These are phyloP conservation scores for Mesitornis unicolor DNA, from an alignment of 2,113 vertebrate species.

Conservation along the genomic window DNA sequence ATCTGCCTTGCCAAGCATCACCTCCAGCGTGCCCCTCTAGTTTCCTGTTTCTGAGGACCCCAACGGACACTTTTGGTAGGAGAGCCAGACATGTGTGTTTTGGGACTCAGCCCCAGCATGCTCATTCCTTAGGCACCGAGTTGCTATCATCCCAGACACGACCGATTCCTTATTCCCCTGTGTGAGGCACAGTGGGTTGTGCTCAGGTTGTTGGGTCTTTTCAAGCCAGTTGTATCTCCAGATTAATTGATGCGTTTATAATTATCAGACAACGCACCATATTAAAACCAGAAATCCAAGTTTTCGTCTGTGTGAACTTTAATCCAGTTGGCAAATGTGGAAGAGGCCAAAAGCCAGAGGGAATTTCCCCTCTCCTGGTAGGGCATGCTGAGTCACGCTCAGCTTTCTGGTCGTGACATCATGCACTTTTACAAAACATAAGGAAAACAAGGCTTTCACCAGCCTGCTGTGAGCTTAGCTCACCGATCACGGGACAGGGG, in stretches of 20 bases:
- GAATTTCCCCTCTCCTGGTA: not conserved
- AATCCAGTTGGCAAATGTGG: not conserved
- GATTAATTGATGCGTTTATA: not conserved
- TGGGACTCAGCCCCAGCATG: not conserved
- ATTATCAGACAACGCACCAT: not conserved
- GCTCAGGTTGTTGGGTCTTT: not conserved
- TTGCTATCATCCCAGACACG: not conserved
- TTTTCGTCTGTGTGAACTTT: not conserved
- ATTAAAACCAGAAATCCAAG: not conserved
- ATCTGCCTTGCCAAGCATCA: not conserved
- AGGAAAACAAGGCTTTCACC: conserved; percentile 14
- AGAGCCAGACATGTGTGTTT: not conserved
- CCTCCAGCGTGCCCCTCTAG: not conserved
- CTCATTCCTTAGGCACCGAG: not conserved
- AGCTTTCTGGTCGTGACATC: not conserved
- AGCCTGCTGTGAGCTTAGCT: not conserved
- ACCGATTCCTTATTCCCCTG: not conserved
- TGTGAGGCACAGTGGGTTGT: not conserved
- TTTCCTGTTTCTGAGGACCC: not conserved
- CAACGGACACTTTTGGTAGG: not conserved
- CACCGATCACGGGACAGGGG: not conserved
- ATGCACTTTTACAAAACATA: not conserved
- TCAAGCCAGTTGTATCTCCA: not conserved
- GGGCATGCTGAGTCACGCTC: conserved; percentile 2
- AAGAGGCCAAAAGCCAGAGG: not conserved